phyloP scores from a whole-genome alignment of 2,113 vertebrate species.

The Dermatemys mawii region DNA sequence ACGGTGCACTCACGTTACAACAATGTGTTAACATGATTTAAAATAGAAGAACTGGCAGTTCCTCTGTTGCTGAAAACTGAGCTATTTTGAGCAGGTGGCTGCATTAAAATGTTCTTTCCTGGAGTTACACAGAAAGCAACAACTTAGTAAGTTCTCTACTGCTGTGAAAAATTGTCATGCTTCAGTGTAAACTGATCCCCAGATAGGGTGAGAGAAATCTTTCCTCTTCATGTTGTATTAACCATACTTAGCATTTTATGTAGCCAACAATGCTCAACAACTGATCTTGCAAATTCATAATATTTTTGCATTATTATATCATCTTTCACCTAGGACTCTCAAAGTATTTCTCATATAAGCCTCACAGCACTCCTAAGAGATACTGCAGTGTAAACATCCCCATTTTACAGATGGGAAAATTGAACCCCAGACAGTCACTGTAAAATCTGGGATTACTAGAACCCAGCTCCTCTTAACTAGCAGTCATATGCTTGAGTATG shows the following conservation, averaged over 20 bases:
- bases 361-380: not conserved
- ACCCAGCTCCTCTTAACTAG: not conserved
- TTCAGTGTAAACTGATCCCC: not conserved
- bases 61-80: conserved; percentile 30
- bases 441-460: not conserved
- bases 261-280: not conserved
- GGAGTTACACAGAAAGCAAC: not conserved
- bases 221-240: not conserved
- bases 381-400: not conserved
- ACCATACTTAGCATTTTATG: not conserved
- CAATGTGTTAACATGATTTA: conserved; percentile 44
- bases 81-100: conserved; percentile 51
- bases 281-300: not conserved
- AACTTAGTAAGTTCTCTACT: not conserved
- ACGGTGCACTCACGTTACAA: conserved; percentile 34
- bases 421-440: not conserved
- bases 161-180: not conserved
- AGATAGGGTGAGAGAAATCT: not conserved
- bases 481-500: not conserved
- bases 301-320: not conserved
- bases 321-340: not conserved
- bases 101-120: conserved; percentile 24
- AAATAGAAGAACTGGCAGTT: conserved; percentile 38
- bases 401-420: not conserved
- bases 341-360: not conserved